Conservation (phyloP, 2,888 invertebrate genomes). For the Dioctria rufipes region DNA sequence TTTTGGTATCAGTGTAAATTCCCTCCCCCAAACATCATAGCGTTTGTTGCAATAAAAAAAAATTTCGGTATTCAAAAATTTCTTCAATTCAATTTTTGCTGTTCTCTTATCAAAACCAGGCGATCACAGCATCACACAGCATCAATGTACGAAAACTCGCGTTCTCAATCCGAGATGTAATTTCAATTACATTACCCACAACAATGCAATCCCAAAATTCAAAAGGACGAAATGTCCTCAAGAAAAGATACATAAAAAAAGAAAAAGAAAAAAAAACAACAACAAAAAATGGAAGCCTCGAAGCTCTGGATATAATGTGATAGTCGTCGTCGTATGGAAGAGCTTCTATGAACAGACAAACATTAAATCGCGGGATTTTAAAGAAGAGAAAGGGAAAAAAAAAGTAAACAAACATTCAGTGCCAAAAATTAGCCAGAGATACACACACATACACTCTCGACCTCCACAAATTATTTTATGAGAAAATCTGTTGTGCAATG, state of each 20-base stretch:
- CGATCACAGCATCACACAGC: too few species aligned
- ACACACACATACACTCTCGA: background rate
- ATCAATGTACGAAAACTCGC: too few species aligned
- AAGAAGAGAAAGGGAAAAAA: background rate
- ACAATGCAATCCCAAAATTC: slow-evolving; percentile 20
- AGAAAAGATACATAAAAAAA: background rate
- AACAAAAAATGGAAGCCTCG: background rate
- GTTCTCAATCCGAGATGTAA: slow-evolving; percentile 4
- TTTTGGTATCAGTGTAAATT: too few species aligned
- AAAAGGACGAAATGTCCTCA: background rate
- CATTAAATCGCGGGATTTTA: background rate
- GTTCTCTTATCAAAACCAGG: too few species aligned
- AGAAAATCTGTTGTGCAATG: slow-evolving; percentile 9
- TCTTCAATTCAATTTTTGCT: too few species aligned
- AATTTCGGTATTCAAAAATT: too few species aligned
- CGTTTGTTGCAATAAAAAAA: too few species aligned
- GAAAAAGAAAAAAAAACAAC: background rate
- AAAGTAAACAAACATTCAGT: too few species aligned
- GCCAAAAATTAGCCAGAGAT: background rate
- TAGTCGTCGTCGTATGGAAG: background rate
- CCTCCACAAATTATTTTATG: background rate
- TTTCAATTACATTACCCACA: slow-evolving; percentile 39
- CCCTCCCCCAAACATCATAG: too few species aligned
- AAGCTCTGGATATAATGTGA: background rate
- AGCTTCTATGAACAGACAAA: background rate